Conservation (phyloP, 2,797 vertebrate species). For the Eidolon dupreanum region DNA sequence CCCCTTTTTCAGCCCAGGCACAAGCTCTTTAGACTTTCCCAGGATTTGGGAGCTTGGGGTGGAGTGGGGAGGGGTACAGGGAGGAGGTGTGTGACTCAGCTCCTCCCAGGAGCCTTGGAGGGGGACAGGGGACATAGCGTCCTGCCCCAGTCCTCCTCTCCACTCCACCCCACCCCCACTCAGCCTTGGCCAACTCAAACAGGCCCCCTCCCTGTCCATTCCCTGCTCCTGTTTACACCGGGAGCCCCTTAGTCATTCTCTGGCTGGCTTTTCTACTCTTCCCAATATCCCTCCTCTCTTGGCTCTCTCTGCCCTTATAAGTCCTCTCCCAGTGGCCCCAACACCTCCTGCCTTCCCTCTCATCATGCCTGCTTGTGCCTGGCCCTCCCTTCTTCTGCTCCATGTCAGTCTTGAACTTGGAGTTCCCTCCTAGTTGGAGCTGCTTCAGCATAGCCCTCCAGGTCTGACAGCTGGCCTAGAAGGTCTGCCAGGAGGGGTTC, state of each 20-base stretch:
- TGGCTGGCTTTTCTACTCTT: constrained; percentile 72
- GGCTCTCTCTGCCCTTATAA: constrained; percentile 80
- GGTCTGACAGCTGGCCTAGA: neutral
- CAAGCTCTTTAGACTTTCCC: constrained; percentile 59
- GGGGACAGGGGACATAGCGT: constrained; percentile 75
- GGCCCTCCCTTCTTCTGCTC: constrained; percentile 12
- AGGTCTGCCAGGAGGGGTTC: neutral
- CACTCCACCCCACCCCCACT: neutral
- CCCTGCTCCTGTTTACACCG: constrained; percentile 73
- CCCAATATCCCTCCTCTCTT: constrained; percentile 75
- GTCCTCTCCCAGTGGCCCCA: constrained; percentile 73
- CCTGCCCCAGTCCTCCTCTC: constrained; percentile 55
- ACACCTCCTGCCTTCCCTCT: constrained; percentile 65
- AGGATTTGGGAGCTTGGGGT: constrained; percentile 56
- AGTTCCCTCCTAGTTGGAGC: constrained; percentile 23
- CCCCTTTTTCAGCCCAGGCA: constrained; percentile 39
- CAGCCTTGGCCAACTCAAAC: constrained; percentile 73
- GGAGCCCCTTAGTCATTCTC: constrained; percentile 79
- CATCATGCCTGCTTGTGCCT: constrained; percentile 9
- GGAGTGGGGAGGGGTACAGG: neutral
- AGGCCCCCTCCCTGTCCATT: constrained; percentile 73
- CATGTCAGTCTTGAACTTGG: neutral
- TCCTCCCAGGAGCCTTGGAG: constrained; percentile 73
- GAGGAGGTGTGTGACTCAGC: constrained; percentile 77
- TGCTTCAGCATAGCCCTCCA: constrained; percentile 1